Evolutionary conservation across 2,113 vertebrate genomes (phyloP).

Genomic region (Ornithorhynchus anatinus): DNA sequence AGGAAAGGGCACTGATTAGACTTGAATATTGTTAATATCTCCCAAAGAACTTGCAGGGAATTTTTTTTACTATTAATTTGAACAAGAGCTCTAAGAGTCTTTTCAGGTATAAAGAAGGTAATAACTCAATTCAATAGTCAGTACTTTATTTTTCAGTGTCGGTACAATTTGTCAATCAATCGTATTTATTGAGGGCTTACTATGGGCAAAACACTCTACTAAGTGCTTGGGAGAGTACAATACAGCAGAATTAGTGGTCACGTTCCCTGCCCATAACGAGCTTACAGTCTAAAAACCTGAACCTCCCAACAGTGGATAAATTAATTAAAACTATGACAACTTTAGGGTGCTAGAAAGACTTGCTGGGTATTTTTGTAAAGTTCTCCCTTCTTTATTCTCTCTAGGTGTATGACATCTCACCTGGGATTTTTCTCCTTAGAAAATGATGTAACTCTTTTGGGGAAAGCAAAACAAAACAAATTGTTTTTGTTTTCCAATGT

Average conservation of each 20-base stretch:
- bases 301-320: conserved; percentile 18
- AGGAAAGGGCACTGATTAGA: not conserved
- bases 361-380: conserved; percentile 25
- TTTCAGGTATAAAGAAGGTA: conserved; percentile 24
- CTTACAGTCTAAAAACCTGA: conserved; percentile 8
- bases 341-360: conserved; percentile 21
- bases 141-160: conserved; percentile 21
- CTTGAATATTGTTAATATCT: not conserved
- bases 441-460: no score
- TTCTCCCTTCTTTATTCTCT: not conserved
- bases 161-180: no score
- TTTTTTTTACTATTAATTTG: conserved; percentile 34
- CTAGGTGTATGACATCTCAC: no score
- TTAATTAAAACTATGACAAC: conserved; percentile 34
- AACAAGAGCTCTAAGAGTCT: conserved; percentile 3
- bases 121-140: conserved; percentile 26
- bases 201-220: no score
- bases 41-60: conserved; percentile 26
- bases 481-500: conserved; percentile 46
- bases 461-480: no score
- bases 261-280: no score
- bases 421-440: no score
- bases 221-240: no score
- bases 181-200: no score
- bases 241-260: no score